Percentiles rank a stretch among this genome's conserved stretches.
phyloP scores from a whole-genome alignment of 2,888 invertebrate genomes.

The Temnothorax ravouxi region DNA sequence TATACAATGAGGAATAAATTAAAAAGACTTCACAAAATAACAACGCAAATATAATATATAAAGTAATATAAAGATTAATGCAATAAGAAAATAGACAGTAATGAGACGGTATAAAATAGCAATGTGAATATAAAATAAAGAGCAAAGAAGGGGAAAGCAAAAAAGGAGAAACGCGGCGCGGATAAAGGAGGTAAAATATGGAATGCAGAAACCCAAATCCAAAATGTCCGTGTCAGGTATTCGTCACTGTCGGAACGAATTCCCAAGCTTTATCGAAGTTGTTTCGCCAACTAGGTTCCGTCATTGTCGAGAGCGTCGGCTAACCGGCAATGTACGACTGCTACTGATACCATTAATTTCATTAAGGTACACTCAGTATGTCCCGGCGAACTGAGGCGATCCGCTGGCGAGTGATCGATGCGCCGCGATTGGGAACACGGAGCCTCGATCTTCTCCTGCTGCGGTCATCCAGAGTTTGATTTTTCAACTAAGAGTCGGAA shows the following conservation, averaged over 20 bases:
- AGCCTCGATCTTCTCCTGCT: constrained; percentile 6
- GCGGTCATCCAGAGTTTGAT: not conserved
- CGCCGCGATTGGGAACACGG: constrained; percentile 18
- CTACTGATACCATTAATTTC: constrained; percentile 71
- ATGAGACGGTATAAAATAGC: not conserved
- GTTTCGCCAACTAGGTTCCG: constrained; percentile 80
- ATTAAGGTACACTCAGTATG: constrained; percentile 60
- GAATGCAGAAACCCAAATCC: constrained; percentile 59
- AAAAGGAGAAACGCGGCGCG: not conserved
- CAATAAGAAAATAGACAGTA: not conserved
- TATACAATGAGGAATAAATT: not conserved
- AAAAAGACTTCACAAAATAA: not conserved
- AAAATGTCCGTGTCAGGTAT: constrained; percentile 71
- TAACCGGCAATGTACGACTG: constrained; percentile 57
- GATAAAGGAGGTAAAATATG: constrained; percentile 28
- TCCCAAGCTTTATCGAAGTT: constrained; percentile 75
- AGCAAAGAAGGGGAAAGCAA: not conserved
- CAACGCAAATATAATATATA: not conserved
- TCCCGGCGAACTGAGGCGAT: constrained; percentile 49
- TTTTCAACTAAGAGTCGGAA: not conserved
- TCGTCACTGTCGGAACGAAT: constrained; percentile 77
- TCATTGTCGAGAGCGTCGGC: constrained; percentile 77
- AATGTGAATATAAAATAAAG: not conserved
- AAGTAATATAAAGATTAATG: not conserved
- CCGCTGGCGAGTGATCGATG: constrained; percentile 63